A percentile compares a stretch with the other conserved stretches of the same genome.
These are phyloP conservation scores for Pelecanoides urinatrix DNA, from an alignment of 2,113 vertebrate genomes.

Conservation along the genomic window DNA sequence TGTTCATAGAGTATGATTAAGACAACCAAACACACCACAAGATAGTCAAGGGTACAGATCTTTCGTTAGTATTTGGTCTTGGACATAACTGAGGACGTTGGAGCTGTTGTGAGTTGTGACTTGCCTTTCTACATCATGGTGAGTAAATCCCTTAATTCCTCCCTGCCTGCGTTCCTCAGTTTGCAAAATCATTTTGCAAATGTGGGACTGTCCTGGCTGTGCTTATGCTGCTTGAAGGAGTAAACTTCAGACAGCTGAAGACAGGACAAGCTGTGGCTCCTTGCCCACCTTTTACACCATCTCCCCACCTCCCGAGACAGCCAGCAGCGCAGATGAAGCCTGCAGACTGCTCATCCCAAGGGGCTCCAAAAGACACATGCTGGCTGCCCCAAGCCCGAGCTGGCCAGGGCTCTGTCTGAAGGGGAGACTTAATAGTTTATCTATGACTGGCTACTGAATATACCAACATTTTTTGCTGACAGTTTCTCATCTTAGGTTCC, in stretches of 20 bases:
- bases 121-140: neutral
- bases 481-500: neutral
- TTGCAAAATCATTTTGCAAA: neutral
- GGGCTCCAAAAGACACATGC: neutral
- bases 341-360: rapidly evolving
- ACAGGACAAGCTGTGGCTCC: neutral
- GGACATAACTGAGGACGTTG: neutral
- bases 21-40: neutral
- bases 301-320: neutral
- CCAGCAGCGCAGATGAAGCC: neutral
- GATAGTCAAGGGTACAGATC: neutral
- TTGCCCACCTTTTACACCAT: neutral
- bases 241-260: neutral
- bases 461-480: neutral
- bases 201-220: neutral
- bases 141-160: neutral
- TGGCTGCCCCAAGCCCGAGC: neutral
- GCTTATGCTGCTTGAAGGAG: neutral
- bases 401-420: neutral
- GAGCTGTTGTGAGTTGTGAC: neutral
- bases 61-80: neutral
- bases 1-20: neutral
- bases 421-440: neutral
- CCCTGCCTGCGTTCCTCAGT: neutral
- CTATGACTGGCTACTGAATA: neutral